These are phyloP conservation scores for Fragariocoptes setiger DNA, from an alignment of 1,140 invertebrate genomes.

Conservation along the genomic window DNA sequence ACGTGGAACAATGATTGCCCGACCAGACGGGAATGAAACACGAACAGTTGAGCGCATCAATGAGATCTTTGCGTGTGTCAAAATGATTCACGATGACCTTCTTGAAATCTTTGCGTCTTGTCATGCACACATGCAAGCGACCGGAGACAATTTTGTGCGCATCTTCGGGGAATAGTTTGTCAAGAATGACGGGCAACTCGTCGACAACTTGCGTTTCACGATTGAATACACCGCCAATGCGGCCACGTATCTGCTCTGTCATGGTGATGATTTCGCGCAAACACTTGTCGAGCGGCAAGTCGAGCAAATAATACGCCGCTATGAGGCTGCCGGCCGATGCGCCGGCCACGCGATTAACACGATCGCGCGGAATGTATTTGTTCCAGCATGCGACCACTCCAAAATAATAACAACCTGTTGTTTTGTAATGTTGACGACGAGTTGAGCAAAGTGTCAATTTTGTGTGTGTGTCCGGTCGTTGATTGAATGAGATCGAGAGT, in stretches of 20 bases:
- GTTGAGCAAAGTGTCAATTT: no score
- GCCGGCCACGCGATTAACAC: not conserved
- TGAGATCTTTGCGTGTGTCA: constrained; percentile 16
- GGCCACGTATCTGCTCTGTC: not conserved
- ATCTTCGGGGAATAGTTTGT: not conserved
- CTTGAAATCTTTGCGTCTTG: not conserved
- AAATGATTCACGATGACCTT: constrained; percentile 17
- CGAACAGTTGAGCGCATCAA: constrained; percentile 17
- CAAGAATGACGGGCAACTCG: not conserved
- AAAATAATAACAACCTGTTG: not conserved
- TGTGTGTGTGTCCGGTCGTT: not conserved
- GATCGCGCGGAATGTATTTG: not conserved
- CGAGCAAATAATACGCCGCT: constrained; percentile 33
- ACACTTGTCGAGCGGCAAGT: constrained; percentile 55
- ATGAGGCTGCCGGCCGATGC: not conserved
- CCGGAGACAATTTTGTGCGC: not conserved
- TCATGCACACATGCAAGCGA: not conserved
- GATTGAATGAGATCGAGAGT: not conserved
- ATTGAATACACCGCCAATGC: not conserved
- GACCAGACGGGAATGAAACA: constrained; percentile 15
- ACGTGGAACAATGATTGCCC: constrained; percentile 15
- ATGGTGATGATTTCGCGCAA: not conserved
- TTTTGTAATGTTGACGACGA: not conserved
- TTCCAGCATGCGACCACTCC: not conserved
- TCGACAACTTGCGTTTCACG: not conserved